Base-by-base conservation (phyloP, 2,888 invertebrate genomes). In the Watsonalla binaria region DNA sequence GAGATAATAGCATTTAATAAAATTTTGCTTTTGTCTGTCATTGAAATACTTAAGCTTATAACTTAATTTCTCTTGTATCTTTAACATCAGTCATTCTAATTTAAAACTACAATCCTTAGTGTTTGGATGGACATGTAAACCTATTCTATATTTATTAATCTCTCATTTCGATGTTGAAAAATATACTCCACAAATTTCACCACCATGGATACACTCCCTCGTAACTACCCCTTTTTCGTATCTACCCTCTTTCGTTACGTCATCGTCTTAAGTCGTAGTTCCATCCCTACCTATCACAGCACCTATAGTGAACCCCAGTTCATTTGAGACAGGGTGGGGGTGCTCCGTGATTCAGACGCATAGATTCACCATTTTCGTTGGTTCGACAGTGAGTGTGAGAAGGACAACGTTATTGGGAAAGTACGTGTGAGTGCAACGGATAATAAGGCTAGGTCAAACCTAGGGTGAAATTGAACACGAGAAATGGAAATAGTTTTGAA, bases 321-420 rank as follows among this genome's bases (percentile, higher is more conserved):
- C 86, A 87, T 87, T 88, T 87, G 85, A 86, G 86, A 84, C 74
- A 82, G 86, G 86, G 84, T 75, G 82, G 84, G 78, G 80, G 74
- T 72, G 65, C 76, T 70, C 84, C 73, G 87, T 85, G 89, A 89
- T 88, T 87, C 88, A 82, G 80, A 75, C 84, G 82, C 84, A 87
- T 86, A 85, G 88, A 88, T 88, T 88, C 86, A 80, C 81, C 79
- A 78, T 84, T 89, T 87, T 86, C 88, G 85, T 84, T 84, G 83
- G 82, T 80, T 82, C 78, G 77, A 81, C 84, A 79, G 81, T 80
- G 76, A 56, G 86, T 79, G 82, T 56, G 79, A 88, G 67, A 54
- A 74, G 63, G 83, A 65, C 65, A 57, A 54, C 53, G 58, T 65
- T 63, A 65, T 63, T 71, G 72, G 42, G 63, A 72, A 66, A 66